Base-by-base conservation (phyloP, 2,113 vertebrate genomes). In the Ailurus styani region DNA sequence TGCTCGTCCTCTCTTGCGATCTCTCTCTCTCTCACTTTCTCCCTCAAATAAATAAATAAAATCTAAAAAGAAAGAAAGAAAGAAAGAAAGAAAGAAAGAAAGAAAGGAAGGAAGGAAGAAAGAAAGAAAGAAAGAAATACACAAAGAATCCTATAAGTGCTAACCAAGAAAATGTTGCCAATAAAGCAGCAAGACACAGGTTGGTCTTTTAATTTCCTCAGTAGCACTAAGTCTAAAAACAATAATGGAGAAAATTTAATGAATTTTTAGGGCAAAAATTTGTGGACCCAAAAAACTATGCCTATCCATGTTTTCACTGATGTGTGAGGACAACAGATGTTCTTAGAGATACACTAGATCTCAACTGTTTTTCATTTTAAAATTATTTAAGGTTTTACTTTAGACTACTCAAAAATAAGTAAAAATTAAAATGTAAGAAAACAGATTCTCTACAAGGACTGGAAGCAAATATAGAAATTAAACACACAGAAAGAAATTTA, bases 321-420 rank as follows among this genome's bases (percentile, higher is more conserved):
- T 75, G 13, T 34, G 17, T 84, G 95, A 79, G 47, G 42, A 90
- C 25, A 77, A 83, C 6, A 83, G 42, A 78, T 27, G 78, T n/a
- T 68, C 79, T 86, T 70, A 85, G 40, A 72, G 5, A 40, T 62
- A 60, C n/a, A 17, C 11, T 85, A 85, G 29, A 62, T 85, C 72
- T 90, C 52, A 85, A n/a, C 9, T 85, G 42, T 90, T 52, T 29
- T 57, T 90, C 20, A 79, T 72, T 86, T 90, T 78, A 62, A 78
- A 93, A 90, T 79, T 79, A 90, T 82, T 88, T 83, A 93, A 89
- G n/a, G 7, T 78, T 93, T 93, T 85, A 90, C 40, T 89, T 73
- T 60, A 93, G 84, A 62, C 12, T 31, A 64, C 45, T 82, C 29
- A 87, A 96, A 86, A 87, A 73, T 79, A 45, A 87, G 29, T 92